Percentiles rank a stretch among this genome's conserved stretches.
Conservation (phyloP, 2,888 invertebrate genomes). For the Phlogophora meticulosa region DNA sequence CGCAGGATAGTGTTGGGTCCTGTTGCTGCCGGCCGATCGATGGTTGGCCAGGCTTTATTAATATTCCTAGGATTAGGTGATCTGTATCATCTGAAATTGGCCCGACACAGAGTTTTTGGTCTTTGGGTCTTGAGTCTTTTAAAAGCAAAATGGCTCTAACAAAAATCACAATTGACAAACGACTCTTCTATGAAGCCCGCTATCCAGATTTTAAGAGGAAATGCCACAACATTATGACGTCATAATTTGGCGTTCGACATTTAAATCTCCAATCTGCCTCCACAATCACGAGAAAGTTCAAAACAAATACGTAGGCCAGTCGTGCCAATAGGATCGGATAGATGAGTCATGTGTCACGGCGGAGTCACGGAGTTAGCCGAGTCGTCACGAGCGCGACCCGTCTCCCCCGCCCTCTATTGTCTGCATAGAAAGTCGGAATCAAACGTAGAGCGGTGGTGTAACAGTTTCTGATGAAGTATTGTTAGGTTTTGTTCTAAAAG, state of each 20-base stretch:
- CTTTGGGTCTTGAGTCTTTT: too few species aligned
- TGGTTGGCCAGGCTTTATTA: too few species aligned
- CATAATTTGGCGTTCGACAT: slow-evolving; percentile 42
- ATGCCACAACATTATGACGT: slow-evolving; percentile 18
- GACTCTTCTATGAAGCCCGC: too few species aligned
- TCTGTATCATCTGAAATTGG: too few species aligned
- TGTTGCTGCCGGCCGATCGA: too few species aligned
- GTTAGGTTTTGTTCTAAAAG: slow-evolving; percentile 26
- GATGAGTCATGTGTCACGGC: slow-evolving; percentile 69
- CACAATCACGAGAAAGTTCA: slow-evolving; percentile 56
- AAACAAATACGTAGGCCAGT: slow-evolving; percentile 66
- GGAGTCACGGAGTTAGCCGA: slow-evolving; percentile 53
- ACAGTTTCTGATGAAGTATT: slow-evolving; percentile 44
- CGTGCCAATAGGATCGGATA: slow-evolving; percentile 71
- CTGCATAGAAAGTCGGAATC: slow-evolving; percentile 61
- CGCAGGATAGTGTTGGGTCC: too few species aligned
- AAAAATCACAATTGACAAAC: too few species aligned
- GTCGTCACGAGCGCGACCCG: slow-evolving; percentile 68
- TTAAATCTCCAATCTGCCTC: slow-evolving; percentile 42
- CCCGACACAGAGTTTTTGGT: too few species aligned
- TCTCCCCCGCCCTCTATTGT: slow-evolving; percentile 66
- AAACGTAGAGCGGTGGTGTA: slow-evolving; percentile 43
- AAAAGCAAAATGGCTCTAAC: too few species aligned
- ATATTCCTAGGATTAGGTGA: too few species aligned
- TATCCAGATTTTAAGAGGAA: too few species aligned